Conservation (phyloP, 2,888 invertebrate species). For the Diplazon laetatorius region DNA sequence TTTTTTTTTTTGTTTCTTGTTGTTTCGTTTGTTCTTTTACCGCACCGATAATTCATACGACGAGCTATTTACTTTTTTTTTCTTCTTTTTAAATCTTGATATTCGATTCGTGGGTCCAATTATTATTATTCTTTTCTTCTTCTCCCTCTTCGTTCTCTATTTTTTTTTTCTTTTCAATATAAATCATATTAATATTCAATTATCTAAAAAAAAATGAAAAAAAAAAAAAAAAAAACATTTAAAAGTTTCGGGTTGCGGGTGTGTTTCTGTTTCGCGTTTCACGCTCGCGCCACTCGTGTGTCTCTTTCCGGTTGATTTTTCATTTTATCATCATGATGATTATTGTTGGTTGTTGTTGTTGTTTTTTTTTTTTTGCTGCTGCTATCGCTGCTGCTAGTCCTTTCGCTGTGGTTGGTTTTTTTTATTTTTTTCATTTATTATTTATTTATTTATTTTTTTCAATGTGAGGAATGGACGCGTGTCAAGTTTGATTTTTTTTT, state of each 20-base stretch:
- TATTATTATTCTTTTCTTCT: conserved; percentile 48
- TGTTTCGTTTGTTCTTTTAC: conserved; percentile 67
- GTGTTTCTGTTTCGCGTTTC: conserved; percentile 67
- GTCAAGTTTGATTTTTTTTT: conserved; percentile 42
- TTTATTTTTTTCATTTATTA: too few species aligned
- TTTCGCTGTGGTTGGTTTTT: conserved; percentile 45
- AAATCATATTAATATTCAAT: conserved; percentile 80
- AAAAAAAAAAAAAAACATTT: conserved; percentile 69
- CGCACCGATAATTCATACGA: conserved; percentile 74
- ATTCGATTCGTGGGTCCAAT: conserved; percentile 74
- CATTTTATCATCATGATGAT: conserved; percentile 48
- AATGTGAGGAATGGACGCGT: conserved; percentile 52
- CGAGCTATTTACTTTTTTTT: conserved; percentile 68
- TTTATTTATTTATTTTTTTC: conserved; percentile 1
- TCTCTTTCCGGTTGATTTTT: conserved; percentile 61
- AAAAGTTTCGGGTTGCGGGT: conserved; percentile 78
- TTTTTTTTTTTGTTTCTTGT: conserved; percentile 66
- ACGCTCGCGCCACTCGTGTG: conserved; percentile 64
- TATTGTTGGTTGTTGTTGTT: conserved; percentile 32
- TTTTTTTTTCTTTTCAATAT: conserved; percentile 54
- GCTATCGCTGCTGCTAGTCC: conserved; percentile 32
- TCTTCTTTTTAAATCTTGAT: too few species aligned
- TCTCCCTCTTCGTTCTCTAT: too few species aligned
- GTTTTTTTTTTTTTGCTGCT: conserved; percentile 19
- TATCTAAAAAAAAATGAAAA: conserved; percentile 72